Base-by-base conservation (phyloP, 2,888 invertebrate genomes). In the Xylota segnis region DNA sequence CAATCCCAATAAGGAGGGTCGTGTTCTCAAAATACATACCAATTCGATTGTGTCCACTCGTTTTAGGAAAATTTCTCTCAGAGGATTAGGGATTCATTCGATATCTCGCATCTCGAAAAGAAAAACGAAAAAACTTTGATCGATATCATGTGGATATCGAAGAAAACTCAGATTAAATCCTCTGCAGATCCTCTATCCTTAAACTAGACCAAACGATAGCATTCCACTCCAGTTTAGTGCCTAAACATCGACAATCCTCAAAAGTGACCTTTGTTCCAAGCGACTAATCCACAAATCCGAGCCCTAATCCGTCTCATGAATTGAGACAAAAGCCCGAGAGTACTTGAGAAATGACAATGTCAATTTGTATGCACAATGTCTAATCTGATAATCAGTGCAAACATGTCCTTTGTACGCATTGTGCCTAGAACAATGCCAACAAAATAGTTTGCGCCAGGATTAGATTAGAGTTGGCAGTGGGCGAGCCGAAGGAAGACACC, bases 321-420 rank as follows among this genome's bases (percentile, higher is more conserved):
- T 87, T 82, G 76, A 82, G 86, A 82, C 76, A 76, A 81, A 82
- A 50, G 68, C 72, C 70, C n/a, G 61, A 86, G 87, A 43, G 90
- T 90, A 91, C 91, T 92, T 92, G 91, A 92, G 91, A 91, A 90
- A 90, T 91, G 90, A 91, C 91, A 90, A 90, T 91, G 91, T 91
- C 92, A 92, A 92, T 92, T 91, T 91, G 91, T 92, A 89, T 90
- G 88, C 89, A 91, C 92, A 91, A 91, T 92, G 90, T 88, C 89
- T 90, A 92, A 92, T 91, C 91, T 90, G 90, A 91, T 92, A 92
- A 91, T 92, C 91, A 91, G 91, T 91, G 91, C 91, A 91, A 91
- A 91, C 92, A 91, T 90, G 90, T 91, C 91, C 89, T 91, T 91
- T 92, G 92, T 92, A 89, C 89, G 90, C 90, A 90, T 91, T 91